Base-by-base conservation (phyloP, 2,113 vertebrate genomes). In the Xenopus laevis region DNA sequence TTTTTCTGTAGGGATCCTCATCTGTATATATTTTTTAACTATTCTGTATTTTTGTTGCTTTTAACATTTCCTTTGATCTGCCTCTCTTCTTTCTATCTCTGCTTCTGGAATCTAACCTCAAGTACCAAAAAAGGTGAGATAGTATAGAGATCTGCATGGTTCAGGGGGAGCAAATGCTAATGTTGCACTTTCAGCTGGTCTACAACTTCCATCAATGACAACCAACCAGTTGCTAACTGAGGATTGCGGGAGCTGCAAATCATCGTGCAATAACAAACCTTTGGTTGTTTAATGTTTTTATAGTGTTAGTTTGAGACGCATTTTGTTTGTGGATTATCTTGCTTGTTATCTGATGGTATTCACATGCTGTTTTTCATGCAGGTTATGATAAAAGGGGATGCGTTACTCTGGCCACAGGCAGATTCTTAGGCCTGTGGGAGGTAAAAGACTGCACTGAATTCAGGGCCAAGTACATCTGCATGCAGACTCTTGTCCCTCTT, bases 391-490 rank as follows among this genome's bases (percentile, higher is more conserved):
- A 80, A 5, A 93, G 92, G 0, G 95, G 95, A 71, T 99, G 97
- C 0, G 94, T 98, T 71, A 91, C 91, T 74, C 89, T 98, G 92
- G 93, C 90, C 77, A 96, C 94, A 0, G 94, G 94, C 78, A 89
- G 85, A 2, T 89, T 93, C 53, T 87, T 91, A 75, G 97, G 97
- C 53, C 90, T 98, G 78, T 99, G 97, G 97, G 95, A 98, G 77
- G 96, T 93, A 82, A 92, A 92, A 87, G 91, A 90, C 81, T 94
- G 93, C 73, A 87, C 80, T 12, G 83, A 74, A 0, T 90, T 91
- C 64, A 91, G 87, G 80, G 94, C 95, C 50, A 98, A 97, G 79
- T 98, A 94, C 89, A 94, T 99, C 88, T 99, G 97, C 84, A 91
- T 92, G 50, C 94, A 96, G 86, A 95, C 91, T 81, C 84, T 94